Evolutionary conservation across 2,113 vertebrate genomes (phyloP).

Genomic region (Chrysemys picta): DNA sequence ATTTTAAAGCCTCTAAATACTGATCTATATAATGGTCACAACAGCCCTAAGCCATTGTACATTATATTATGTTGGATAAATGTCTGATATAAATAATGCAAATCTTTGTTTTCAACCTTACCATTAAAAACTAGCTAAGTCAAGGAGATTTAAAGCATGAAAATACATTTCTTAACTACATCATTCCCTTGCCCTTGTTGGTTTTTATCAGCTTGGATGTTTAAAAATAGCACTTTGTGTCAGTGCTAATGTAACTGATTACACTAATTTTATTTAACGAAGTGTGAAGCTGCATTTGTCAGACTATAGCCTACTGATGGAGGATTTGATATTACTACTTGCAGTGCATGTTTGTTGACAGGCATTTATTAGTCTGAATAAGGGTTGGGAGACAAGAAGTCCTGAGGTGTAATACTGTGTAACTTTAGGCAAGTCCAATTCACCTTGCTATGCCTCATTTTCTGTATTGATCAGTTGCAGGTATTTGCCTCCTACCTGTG

Average conservation of each 20-base stretch:
- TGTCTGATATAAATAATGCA: slow-evolving; percentile 43
- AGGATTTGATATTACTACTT: slow-evolving; percentile 34
- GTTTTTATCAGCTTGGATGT: not conserved
- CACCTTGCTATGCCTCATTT: not conserved
- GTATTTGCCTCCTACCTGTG: not conserved
- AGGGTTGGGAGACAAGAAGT: not conserved
- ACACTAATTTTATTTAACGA: not conserved
- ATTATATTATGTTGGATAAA: slow-evolving; percentile 63
- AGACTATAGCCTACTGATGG: not conserved
- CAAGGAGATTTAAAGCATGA: slow-evolving; percentile 14
- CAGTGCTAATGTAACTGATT: not conserved
- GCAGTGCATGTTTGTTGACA: not conserved
- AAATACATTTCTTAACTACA: not conserved
- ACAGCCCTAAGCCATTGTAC: slow-evolving; percentile 68
- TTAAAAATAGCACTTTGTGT: not conserved
- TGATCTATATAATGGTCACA: slow-evolving; percentile 52
- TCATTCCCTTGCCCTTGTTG: not conserved
- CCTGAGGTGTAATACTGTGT: not conserved
- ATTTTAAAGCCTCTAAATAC: slow-evolving; percentile 57
- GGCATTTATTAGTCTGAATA: fast-evolving
- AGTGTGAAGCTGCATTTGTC: slow-evolving; percentile 35
- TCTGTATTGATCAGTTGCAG: not conserved
- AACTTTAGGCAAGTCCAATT: not conserved
- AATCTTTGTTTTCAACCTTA: slow-evolving; percentile 31
- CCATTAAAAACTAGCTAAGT: not conserved